Conservation (phyloP, 2,113 vertebrate genomes). For the Fregetta grallaria region DNA sequence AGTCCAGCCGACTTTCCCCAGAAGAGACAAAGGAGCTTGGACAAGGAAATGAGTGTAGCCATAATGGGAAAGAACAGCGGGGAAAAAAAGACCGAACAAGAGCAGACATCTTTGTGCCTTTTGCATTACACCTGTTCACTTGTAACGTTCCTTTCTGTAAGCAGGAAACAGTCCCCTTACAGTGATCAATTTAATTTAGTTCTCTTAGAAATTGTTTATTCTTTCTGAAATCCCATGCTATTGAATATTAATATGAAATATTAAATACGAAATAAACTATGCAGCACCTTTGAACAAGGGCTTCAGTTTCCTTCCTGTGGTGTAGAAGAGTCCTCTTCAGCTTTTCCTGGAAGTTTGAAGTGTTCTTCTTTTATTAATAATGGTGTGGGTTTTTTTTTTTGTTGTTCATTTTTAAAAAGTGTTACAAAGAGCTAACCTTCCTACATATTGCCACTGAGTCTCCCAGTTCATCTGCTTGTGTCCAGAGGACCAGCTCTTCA, state of each 20-base stretch:
- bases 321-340: background rate
- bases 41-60: background rate
- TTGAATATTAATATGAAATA: background rate
- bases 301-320: background rate
- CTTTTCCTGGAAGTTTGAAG: background rate
- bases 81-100: background rate
- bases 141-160: background rate
- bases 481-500: background rate
- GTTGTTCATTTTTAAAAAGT: background rate
- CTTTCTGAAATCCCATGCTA: background rate
- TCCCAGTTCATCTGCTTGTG: background rate
- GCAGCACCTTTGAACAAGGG: background rate
- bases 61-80: background rate
- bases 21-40: conserved; percentile 12
- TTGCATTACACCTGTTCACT: background rate
- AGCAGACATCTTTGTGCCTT: background rate
- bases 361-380: background rate
- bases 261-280: too few relatives aligned
- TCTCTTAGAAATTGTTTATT: background rate
- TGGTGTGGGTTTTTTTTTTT: background rate
- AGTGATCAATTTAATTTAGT: background rate
- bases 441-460: background rate
- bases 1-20: background rate
- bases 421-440: background rate
- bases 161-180: background rate